phyloP scores from a whole-genome alignment of 2,888 invertebrate genomes.

The Saturnia pavonia region DNA sequence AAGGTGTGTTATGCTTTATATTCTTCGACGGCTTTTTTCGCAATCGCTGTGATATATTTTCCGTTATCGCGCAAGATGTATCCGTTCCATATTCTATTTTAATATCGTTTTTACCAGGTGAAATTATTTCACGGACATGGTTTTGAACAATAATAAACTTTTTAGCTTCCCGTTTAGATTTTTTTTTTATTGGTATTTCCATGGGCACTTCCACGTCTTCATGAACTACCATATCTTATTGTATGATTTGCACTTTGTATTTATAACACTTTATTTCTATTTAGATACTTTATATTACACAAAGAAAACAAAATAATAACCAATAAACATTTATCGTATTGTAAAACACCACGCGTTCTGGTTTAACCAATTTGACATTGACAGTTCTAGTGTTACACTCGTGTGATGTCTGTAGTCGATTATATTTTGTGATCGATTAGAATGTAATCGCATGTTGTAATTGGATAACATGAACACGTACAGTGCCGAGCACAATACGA shows the following conservation, averaged over 20 bases:
- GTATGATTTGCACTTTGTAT: neutral
- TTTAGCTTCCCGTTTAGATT: slow-evolving; percentile 39
- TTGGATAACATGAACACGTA: too few relatives aligned
- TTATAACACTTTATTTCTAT: neutral
- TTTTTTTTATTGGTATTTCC: slow-evolving; percentile 39
- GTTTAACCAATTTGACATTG: slow-evolving; percentile 14
- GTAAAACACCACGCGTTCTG: neutral
- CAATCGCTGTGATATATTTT: slow-evolving; percentile 25
- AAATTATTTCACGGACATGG: slow-evolving; percentile 47
- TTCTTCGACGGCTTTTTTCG: slow-evolving; percentile 26
- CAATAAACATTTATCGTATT: neutral
- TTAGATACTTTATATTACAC: neutral
- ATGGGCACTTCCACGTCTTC: slow-evolving; percentile 40
- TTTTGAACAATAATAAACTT: slow-evolving; percentile 54
- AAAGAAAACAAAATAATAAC: neutral
- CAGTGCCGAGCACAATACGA: too few relatives aligned
- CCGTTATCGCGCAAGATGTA: neutral
- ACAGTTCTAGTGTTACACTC: slow-evolving; percentile 10
- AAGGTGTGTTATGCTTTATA: slow-evolving; percentile 26
- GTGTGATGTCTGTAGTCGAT: neutral
- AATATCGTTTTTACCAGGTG: neutral
- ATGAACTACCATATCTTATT: slow-evolving; percentile 51
- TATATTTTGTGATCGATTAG: neutral
- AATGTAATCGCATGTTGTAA: too few relatives aligned
- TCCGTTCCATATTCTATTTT: slow-evolving; percentile 13